Percentiles rank a stretch among this genome's conserved stretches.
Evolutionary conservation across 1,140 invertebrate species (phyloP).

Genomic region (Calliphora vicina): DNA sequence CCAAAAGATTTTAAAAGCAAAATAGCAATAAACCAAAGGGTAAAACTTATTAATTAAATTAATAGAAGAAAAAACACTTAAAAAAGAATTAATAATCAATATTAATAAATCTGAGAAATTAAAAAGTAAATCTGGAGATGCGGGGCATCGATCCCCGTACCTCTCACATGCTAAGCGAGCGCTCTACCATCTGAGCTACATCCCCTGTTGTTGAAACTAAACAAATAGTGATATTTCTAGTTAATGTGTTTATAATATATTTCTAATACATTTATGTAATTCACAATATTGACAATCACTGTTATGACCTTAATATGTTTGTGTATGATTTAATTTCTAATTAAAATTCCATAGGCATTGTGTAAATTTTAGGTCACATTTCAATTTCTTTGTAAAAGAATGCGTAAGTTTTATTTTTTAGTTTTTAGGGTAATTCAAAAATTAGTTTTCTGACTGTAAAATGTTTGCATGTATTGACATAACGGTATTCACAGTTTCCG

Average conservation of each 20-base stretch:
- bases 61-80: background rate
- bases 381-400: background rate
- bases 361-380: no score
- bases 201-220: conserved; percentile 62
- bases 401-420: no score
- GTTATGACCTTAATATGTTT: background rate
- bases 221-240: no score
- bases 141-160: conserved; percentile 85
- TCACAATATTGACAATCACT: no score
- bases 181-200: conserved; percentile 88
- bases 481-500: no score
- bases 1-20: no score
- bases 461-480: no score
- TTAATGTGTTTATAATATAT: no score
- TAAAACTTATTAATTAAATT: background rate
- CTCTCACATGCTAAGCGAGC: conserved; percentile 88
- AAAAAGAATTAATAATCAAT: background rate
- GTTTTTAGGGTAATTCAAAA: no score
- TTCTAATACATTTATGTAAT: no score
- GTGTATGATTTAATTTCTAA: background rate
- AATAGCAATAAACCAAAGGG: no score
- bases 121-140: conserved; percentile 63
- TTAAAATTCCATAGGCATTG: background rate
- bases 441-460: no score
- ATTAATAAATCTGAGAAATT: background rate